phyloP scores from a whole-genome alignment of 2,797 vertebrate species.

The Sebastes oblongus region DNA sequence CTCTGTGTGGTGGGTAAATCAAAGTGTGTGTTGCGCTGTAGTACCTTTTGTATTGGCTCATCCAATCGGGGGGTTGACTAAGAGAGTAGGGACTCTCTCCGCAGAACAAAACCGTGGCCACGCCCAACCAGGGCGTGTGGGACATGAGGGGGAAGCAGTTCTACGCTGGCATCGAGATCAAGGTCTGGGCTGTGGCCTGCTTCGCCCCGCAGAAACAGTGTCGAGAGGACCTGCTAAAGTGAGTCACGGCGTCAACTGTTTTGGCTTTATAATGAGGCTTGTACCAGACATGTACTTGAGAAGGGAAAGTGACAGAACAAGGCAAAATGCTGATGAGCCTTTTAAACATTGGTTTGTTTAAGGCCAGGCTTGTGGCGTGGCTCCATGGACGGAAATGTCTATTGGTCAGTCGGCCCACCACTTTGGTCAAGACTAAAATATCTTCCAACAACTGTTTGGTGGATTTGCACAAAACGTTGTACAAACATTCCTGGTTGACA shows the following conservation, averaged over 20 bases:
- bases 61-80: conserved; percentile 80
- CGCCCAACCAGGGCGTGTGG: conserved; percentile 99
- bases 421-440: too few species aligned
- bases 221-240: conserved; percentile 98
- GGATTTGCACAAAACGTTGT: too few species aligned
- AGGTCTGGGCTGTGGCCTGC: conserved; percentile 99
- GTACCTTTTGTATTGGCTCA: conserved; percentile 38
- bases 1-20: neutral
- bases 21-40: neutral
- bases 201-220: conserved; percentile 99
- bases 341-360: neutral
- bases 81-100: conserved; percentile 85
- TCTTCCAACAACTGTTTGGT: too few species aligned
- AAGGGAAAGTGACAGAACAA: neutral
- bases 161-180: conserved; percentile 99
- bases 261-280: neutral
- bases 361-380: neutral
- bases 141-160: conserved; percentile 99
- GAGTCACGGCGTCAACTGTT: conserved; percentile 69
- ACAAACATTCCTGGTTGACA: neutral
- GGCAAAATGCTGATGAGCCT: neutral
- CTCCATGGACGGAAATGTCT: neutral
- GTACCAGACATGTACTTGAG: neutral
- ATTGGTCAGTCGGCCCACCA: neutral
- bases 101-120: conserved; percentile 99